Evolutionary conservation across 2,888 invertebrate genomes (phyloP), one percentile per base, ranked within the genome.

Genomic region (Hypsopygia costalis): DNA sequence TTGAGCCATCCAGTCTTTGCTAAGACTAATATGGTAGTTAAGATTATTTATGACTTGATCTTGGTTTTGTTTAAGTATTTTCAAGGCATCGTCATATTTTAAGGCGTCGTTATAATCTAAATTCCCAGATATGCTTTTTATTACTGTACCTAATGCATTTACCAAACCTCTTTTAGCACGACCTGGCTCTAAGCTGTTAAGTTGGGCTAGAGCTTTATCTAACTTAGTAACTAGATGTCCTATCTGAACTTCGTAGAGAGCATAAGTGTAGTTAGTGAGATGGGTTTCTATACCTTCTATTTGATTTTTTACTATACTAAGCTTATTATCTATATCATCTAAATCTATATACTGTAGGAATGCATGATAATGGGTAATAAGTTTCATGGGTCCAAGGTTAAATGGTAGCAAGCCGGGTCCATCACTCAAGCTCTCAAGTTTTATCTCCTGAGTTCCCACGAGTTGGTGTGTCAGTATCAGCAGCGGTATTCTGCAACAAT

Each of bases 401-500:
- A 41, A 51, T 0, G 50, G 49, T 31, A 51, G 33, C 9, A 55
- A 28, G 32, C 51, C 54, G 21, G 52, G 51, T 40, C 52, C 49
- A 12, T 51, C 34, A 16, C 51, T 41, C 6, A 55, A 27, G 27
- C 39, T 44, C 8, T 52, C 50, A 44, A 58, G 45, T 41, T 20
- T 44, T 41, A 55, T 42, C 20, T 55, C 51, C 27, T 48, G 49
- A 22, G 43, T 40, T 42, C 22, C 34, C 6, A n/a, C n/a, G n/a
- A n/a, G n/a, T n/a, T n/a, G n/a, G n/a, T n/a, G n/a, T n/a, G 36
- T 40, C 36, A 49, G 28, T 11, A 29, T 35, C 10, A 40, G 16
- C 29, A 43, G 40, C 10, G 43, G 43, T 1, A 41, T 44, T 46
- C 61, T 56, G 56, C 28, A 59, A 56, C 58, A 62, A 58, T 29